phyloP scores from a whole-genome alignment of 2,113 vertebrate genomes.

The Tragulus kanchil region DNA sequence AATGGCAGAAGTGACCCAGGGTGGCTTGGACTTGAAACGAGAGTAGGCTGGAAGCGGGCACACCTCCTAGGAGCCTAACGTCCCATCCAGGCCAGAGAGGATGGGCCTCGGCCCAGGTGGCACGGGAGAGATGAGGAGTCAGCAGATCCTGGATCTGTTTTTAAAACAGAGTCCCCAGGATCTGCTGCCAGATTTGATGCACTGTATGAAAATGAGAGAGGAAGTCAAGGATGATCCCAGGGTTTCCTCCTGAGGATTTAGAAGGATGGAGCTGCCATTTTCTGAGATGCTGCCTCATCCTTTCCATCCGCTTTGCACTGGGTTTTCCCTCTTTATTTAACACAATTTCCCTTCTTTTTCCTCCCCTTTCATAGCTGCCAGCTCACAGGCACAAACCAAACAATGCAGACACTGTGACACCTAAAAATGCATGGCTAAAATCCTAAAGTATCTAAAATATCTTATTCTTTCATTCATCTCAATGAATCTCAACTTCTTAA shows the following conservation, averaged over 20 bases:
- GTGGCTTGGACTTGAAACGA: background rate
- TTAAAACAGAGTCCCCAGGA: background rate
- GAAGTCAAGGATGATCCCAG: background rate
- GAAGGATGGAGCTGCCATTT: background rate
- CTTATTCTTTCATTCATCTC: background rate
- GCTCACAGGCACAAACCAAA: background rate
- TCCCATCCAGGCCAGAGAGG: background rate
- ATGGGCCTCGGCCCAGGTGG: background rate
- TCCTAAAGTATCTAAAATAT: background rate
- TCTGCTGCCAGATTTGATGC: background rate
- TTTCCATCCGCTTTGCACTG: background rate
- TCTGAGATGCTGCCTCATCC: background rate
- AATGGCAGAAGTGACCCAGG: background rate
- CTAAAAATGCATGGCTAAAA: background rate
- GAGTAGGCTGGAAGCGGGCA: background rate
- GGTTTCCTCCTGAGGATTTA: background rate
- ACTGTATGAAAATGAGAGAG: background rate
- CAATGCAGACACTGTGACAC: background rate
- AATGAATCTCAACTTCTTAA: slow-evolving; percentile 36
- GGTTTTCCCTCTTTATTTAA: background rate
- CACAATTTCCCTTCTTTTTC: background rate
- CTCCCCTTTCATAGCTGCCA: background rate
- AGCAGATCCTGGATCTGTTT: background rate
- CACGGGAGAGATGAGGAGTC: background rate
- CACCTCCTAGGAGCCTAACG: background rate